phyloP scores from a whole-genome alignment of 2,797 vertebrate species.

The Protonibea diacanthus region DNA sequence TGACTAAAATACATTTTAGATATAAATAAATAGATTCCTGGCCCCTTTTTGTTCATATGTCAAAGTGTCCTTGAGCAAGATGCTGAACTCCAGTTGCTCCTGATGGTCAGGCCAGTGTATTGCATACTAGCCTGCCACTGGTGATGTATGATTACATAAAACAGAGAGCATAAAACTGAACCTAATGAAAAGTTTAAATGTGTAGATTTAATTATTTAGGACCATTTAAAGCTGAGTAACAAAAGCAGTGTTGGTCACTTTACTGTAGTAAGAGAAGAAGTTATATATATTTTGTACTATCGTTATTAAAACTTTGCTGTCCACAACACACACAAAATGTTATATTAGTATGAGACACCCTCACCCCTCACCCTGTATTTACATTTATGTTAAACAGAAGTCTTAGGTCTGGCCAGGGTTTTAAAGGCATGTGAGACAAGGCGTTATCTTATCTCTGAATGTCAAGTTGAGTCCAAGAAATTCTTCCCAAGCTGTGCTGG shows the following conservation, averaged over 20 bases:
- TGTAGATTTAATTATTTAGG: too few species aligned
- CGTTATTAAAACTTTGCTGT: not conserved
- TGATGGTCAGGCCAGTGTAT: not conserved
- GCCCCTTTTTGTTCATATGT: not conserved
- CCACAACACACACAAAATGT: not conserved
- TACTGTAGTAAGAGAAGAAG: not conserved
- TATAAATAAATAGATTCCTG: not conserved
- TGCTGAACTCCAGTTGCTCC: not conserved
- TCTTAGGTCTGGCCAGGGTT: not conserved
- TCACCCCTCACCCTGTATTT: too few species aligned
- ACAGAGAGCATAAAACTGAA: not conserved
- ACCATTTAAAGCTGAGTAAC: too few species aligned
- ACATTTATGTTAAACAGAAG: not conserved
- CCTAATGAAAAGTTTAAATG: not conserved
- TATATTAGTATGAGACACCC: not conserved
- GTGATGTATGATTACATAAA: not conserved
- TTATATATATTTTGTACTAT: not conserved
- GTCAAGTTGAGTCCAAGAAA: conserved; percentile 8
- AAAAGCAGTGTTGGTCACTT: too few species aligned
- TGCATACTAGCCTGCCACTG: not conserved
- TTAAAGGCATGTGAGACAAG: not conserved
- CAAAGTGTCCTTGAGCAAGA: not conserved
- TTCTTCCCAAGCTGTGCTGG: not conserved
- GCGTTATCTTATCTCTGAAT: conserved; percentile 18
- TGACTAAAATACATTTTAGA: not conserved